Conservation (phyloP, 2,888 invertebrate species). For the Biston betularia region DNA sequence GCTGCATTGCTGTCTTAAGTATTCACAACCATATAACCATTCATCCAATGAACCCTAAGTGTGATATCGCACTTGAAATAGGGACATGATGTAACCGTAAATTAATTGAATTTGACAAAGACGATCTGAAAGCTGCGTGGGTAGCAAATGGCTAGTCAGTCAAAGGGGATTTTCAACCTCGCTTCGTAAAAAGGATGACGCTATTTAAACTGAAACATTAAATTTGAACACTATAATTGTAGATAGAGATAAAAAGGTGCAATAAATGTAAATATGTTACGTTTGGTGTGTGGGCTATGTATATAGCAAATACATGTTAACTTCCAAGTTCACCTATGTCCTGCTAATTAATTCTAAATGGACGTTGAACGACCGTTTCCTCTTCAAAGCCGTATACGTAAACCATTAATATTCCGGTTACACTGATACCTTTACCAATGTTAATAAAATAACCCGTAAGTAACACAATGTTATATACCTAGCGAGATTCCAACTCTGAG, state of each 20-base stretch:
- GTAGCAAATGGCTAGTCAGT: slow-evolving; percentile 43
- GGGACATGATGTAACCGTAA: slow-evolving; percentile 45
- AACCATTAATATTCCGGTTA: slow-evolving; percentile 55
- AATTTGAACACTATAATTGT: slow-evolving; percentile 21
- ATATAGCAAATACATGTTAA: slow-evolving; percentile 25
- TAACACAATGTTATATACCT: slow-evolving; percentile 34
- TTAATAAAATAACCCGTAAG: slow-evolving; percentile 39
- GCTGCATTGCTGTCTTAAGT: slow-evolving; percentile 2
- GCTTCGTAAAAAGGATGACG: slow-evolving; percentile 46
- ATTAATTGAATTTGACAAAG: slow-evolving; percentile 50
- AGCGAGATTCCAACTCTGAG: slow-evolving; percentile 37
- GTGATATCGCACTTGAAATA: slow-evolving; percentile 35
- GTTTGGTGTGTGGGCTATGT: slow-evolving; percentile 12
- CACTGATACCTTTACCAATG: slow-evolving; percentile 48
- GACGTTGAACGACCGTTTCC: slow-evolving; percentile 48
- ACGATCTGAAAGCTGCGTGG: slow-evolving; percentile 48
- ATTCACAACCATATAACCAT: slow-evolving; percentile 19
- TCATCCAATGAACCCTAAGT: slow-evolving; percentile 25
- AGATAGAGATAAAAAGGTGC: slow-evolving; percentile 6
- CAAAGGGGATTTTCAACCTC: slow-evolving; percentile 46
- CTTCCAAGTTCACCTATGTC: slow-evolving; percentile 45
- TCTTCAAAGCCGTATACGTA: slow-evolving; percentile 50
- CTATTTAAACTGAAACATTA: slow-evolving; percentile 37
- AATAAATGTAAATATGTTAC: not conserved
- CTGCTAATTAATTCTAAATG: slow-evolving; percentile 51